phyloP scores from a whole-genome alignment of 2,888 invertebrate species.

The Drosophila pseudotakahashii region DNA sequence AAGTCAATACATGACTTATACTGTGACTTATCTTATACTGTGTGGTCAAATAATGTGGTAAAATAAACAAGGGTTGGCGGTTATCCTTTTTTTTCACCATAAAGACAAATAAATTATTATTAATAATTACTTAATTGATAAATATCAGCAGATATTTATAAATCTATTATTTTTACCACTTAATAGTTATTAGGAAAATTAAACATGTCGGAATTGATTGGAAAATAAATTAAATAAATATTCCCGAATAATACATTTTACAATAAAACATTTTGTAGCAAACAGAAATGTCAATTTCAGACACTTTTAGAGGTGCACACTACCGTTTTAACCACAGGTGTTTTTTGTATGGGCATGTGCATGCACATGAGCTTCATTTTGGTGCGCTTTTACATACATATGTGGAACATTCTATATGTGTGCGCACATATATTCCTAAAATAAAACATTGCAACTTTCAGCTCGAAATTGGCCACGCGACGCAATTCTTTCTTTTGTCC shows the following conservation, averaged over 20 bases:
- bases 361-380: slow-evolving; percentile 12
- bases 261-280: too few relatives aligned
- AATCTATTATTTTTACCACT: too few relatives aligned
- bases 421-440: slow-evolving; percentile 54
- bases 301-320: background rate
- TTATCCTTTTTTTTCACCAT: too few relatives aligned
- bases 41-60: too few relatives aligned
- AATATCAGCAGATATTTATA: too few relatives aligned
- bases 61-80: too few relatives aligned
- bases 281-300: background rate
- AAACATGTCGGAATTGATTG: background rate
- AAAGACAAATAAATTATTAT: too few relatives aligned
- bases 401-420: slow-evolving; percentile 13
- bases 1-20: too few relatives aligned
- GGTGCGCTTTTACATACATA: slow-evolving; percentile 17
- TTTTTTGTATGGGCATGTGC: background rate
- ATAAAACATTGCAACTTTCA: slow-evolving; percentile 74
- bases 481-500: slow-evolving; percentile 22
- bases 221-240: too few relatives aligned
- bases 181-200: background rate
- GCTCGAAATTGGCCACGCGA: slow-evolving; percentile 60
- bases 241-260: too few relatives aligned
- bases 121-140: too few relatives aligned
- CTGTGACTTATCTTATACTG: too few relatives aligned
- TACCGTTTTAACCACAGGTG: background rate